phyloP scores from a whole-genome alignment of 2,113 vertebrate genomes.

The Struthidea cinerea region DNA sequence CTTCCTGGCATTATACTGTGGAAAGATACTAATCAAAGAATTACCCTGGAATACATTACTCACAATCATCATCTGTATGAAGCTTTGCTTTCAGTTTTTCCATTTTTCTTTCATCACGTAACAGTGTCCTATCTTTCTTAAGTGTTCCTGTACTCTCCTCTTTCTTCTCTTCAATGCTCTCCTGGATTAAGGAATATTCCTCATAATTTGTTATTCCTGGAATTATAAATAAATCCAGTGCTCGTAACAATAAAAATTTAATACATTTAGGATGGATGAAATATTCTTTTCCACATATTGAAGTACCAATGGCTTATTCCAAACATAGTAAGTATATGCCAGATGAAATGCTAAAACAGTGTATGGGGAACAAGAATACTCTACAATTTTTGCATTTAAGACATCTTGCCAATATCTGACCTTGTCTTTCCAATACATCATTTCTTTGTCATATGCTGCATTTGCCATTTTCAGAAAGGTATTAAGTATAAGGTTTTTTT shows the following conservation, averaged over 20 bases:
- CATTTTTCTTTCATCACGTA: constrained; percentile 96
- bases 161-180: constrained; percentile 88
- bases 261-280: not conserved
- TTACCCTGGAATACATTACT: constrained; percentile 54
- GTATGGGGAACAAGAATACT: not conserved
- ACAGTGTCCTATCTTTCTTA: constrained; percentile 90
- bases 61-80: constrained; percentile 96
- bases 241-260: not conserved
- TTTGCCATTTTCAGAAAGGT: not conserved
- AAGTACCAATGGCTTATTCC: not conserved
- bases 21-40: not conserved
- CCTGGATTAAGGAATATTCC: constrained; percentile 98
- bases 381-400: not conserved
- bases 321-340: not conserved
- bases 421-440: not conserved
- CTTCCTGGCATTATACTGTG: not conserved
- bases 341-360: not conserved
- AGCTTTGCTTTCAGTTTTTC: constrained; percentile 98
- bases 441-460: not conserved
- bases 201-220: constrained; percentile 99
- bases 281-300: not conserved
- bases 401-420: not conserved
- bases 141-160: constrained; percentile 91
- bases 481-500: not conserved
- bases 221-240: constrained; percentile 31